Base-by-base conservation (phyloP, 1,140 invertebrate genomes). In the Listronotus oregonensis region DNA sequence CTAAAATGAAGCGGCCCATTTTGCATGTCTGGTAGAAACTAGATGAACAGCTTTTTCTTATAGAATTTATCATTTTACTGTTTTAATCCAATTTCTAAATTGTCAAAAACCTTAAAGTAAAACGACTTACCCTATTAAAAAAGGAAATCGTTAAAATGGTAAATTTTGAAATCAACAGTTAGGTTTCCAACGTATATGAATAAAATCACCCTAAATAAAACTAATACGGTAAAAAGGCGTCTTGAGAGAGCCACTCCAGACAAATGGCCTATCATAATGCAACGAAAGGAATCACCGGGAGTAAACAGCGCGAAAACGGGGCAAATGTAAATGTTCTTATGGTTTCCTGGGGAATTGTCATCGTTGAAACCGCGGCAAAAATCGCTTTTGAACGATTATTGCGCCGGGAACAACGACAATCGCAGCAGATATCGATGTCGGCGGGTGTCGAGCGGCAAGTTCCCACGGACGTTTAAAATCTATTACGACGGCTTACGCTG, bases 341-440 rank as follows among this genome's bases (percentile, higher is more conserved):
- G 58, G 58, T 61, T 61, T 61, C 58, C 27, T 42, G 32, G 58
- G 58, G 58, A 61, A 61, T 61, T 61, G 58, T 61, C 49, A 51
- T 52, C 58, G 58, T 61, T 14, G 58, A 61, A 61, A 61, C 58
- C 58, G 58, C 58, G 49, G 58, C 58, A 61, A 61, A 61, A 61
- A 61, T 61, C 58, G 58, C 46, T 51, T 52, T 52, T 51, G 58
- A 61, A 61, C 58, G 58, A 61, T 61, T 61, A 61, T 61, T 50
- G 39, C 46, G 46, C 31, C 44, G 58, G 46, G 56, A 59, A 59
- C 56, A 49, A 59, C 56, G 56, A 59, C 56, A 59, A 59, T 49
- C 43, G 44, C 56, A 31, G 56, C 56, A 40, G 58, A 31, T 51
- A 61, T 61, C 58, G 58, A 51, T 61, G 58, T 61, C 47, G 32